Evolutionary conservation across 2,797 vertebrate genomes (phyloP).

Genomic region (Eupleurogrammus muticus): DNA sequence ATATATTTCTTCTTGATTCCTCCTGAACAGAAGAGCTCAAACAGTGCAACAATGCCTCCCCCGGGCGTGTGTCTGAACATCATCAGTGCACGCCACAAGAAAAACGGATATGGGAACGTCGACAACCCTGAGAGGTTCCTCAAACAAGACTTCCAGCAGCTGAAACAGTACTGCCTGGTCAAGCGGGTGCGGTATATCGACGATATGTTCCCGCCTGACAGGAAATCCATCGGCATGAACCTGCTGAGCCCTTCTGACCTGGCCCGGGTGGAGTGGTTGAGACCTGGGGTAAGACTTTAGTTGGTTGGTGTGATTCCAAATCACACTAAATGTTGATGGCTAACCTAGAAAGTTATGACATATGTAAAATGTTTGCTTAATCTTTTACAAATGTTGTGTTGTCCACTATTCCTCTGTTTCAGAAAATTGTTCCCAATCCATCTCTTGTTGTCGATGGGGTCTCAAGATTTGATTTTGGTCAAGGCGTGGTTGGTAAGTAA

Average conservation of each 20-base stretch:
- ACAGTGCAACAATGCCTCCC: slow-evolving; percentile 68
- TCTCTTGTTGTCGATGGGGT: slow-evolving; percentile 69
- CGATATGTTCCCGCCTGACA: slow-evolving; percentile 75
- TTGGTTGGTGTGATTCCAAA: background rate
- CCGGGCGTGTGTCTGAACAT: slow-evolving; percentile 77
- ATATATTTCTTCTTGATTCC: slow-evolving; percentile 1
- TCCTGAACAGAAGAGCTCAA: background rate
- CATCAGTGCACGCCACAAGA: slow-evolving; percentile 67
- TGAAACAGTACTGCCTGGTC: slow-evolving; percentile 63
- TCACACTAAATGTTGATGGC: background rate
- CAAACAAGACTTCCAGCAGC: slow-evolving; percentile 72
- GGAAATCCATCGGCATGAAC: slow-evolving; percentile 67
- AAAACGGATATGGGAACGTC: slow-evolving; percentile 62
- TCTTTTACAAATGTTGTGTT: background rate
- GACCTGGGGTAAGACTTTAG: slow-evolving; percentile 73
- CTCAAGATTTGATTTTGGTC: slow-evolving; percentile 82
- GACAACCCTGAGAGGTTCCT: slow-evolving; percentile 69
- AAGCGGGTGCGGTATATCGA: slow-evolving; percentile 67
- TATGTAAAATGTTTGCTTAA: background rate
- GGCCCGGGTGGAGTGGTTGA: slow-evolving; percentile 71
- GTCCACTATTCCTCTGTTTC: slow-evolving; percentile 26
- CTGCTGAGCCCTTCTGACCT: slow-evolving; percentile 53
- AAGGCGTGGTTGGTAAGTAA: slow-evolving; percentile 77
- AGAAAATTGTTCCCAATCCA: slow-evolving; percentile 70
- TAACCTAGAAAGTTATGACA: background rate